Evolutionary conservation across 2,888 invertebrate genomes (phyloP).

Genomic region (Venusia cambrica): DNA sequence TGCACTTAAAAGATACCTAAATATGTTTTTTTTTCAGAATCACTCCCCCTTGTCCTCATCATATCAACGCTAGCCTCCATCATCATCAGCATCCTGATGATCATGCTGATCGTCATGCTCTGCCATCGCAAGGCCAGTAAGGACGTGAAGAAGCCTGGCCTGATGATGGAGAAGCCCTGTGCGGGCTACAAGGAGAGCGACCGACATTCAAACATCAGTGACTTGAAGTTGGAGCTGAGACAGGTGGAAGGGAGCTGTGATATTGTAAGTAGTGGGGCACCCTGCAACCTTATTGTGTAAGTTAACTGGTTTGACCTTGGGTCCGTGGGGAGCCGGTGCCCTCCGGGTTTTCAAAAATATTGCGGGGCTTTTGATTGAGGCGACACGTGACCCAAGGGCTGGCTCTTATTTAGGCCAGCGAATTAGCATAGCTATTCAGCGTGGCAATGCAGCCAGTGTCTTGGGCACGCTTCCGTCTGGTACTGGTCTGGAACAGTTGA

Average conservation of each 20-base stretch:
- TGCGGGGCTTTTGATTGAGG: too few species aligned
- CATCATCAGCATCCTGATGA: constrained; percentile 88
- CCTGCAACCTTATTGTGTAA: too few species aligned
- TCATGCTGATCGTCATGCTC: constrained; percentile 88
- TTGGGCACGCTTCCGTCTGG: too few species aligned
- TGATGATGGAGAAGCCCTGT: constrained; percentile 55
- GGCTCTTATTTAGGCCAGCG: too few species aligned
- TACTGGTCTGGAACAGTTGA: too few species aligned
- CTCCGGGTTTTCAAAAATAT: too few species aligned
- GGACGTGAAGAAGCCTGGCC: constrained; percentile 41
- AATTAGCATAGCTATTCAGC: too few species aligned
- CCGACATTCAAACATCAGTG: constrained; percentile 94
- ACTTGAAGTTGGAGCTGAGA: constrained; percentile 92
- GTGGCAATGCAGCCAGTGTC: too few species aligned
- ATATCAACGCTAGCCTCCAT: constrained; percentile 88
- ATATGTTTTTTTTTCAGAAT: constrained; percentile 78
- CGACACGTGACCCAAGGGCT: too few species aligned
- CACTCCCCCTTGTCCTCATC: constrained; percentile 88
- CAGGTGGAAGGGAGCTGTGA: constrained; percentile 91
- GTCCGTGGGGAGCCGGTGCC: too few species aligned
- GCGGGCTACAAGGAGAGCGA: constrained; percentile 87
- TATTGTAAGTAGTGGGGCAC: constrained; percentile 83
- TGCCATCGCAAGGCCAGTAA: constrained; percentile 81
- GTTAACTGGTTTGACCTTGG: too few species aligned
- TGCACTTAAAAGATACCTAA: too few species aligned